Evolutionary conservation across 2,797 vertebrate species (phyloP).

Genomic region (Anguilla marmorata): DNA sequence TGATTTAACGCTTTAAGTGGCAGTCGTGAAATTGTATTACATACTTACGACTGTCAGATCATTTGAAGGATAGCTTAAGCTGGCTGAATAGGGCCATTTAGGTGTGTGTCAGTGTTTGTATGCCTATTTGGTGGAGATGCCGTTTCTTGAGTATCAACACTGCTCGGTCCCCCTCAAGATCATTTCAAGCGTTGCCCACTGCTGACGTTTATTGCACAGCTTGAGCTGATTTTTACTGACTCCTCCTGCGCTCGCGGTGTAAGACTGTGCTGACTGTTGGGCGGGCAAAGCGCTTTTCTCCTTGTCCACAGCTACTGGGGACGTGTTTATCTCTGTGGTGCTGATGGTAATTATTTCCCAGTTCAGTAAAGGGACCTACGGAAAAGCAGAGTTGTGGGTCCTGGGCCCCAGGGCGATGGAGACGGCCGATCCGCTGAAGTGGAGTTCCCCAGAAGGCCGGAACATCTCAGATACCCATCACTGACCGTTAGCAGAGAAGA

Average conservation of each 20-base stretch:
- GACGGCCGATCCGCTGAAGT: too few relatives aligned
- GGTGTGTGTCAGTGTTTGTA: not conserved
- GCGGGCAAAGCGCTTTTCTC: not conserved
- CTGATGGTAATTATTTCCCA: slow-evolving; percentile 33
- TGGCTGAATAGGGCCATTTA: not conserved
- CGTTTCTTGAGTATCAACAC: not conserved
- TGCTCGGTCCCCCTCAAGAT: not conserved
- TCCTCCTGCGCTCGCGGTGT: not conserved
- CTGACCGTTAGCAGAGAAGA: too few relatives aligned
- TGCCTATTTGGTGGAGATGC: not conserved
- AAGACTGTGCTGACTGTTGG: not conserved
- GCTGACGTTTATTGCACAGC: not conserved
- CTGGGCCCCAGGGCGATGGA: not conserved
- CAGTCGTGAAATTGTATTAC: not conserved
- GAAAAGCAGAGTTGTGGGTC: not conserved
- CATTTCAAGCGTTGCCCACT: not conserved
- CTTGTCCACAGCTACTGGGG: not conserved
- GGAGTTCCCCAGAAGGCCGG: too few relatives aligned
- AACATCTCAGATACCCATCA: too few relatives aligned
- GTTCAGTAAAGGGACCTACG: not conserved
- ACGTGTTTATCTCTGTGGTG: slow-evolving; percentile 35
- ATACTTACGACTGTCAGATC: not conserved
- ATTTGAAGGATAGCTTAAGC: not conserved
- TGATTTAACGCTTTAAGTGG: not conserved
- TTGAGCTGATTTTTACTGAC: not conserved